Evolutionary conservation across 2,888 invertebrate genomes (phyloP), one percentile per base, ranked within the genome.

Genomic region (Protophormia terraenovae): DNA sequence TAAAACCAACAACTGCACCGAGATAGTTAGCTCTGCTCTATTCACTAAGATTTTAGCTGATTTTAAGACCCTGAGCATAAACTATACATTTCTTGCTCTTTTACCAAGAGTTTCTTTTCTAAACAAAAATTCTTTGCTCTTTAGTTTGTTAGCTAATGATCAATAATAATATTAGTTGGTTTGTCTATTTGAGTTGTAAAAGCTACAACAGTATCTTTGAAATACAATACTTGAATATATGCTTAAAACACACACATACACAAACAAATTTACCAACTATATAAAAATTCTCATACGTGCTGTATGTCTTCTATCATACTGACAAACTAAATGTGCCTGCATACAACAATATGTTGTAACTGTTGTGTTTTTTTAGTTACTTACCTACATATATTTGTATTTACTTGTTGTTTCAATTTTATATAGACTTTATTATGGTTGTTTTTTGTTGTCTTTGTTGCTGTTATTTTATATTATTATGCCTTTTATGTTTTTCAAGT

Each of bases 331-430:
- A 3, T 64, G 19, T 64, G 50, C 27, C 50, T 38, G 7, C 38
- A 75, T 38, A 38, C 38, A 66, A 53, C 67, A 66, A 73, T 50
- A 77, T 80, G 77, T 82, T 77, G 73, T 85, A 82, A 84, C 69
- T 60, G 53, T 64, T 73, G 66, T 77, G 27, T 75, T 75, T 24
- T 47, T 14, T 32, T 53, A 27, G 22, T 76, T 76, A 66, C 45
- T 27, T 81, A n/a, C n/a, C n/a, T n/a, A n/a, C n/a, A n/a, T n/a
- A n/a, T n/a, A n/a, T n/a, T n/a, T n/a, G n/a, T n/a, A n/a, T n/a
- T n/a, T n/a, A 58, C 38, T 78, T 81, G 81, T 67, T 86, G 41
- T 45, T 83, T 45, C 3, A 14, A n/a, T 38, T 81, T 50, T 62
- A 67, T n/a, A n/a, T 73, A 66, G 64, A 10, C 35, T 38, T 32